These are phyloP conservation scores for Acheta domesticus DNA, from an alignment of 2,888 invertebrate genomes.

Conservation along the genomic window DNA sequence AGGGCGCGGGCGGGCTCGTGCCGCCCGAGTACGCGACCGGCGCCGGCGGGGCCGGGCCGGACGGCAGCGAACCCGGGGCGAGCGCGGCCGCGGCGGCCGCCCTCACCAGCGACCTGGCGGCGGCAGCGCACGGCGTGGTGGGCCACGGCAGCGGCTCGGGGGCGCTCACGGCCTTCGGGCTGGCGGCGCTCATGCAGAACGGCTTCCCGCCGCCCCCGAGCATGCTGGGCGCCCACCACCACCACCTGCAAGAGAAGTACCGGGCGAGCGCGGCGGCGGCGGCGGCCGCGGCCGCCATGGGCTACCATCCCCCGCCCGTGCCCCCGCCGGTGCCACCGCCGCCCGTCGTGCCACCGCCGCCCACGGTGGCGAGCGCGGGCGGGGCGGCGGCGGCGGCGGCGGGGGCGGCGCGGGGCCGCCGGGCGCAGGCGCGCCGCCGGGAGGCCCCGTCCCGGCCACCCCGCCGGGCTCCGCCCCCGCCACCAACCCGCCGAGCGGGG, in stretches of 20 bases:
- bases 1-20: conserved; percentile 25
- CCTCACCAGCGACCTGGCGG: conserved; percentile 36
- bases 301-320: conserved; percentile 19
- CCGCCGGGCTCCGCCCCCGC: conserved; percentile 19
- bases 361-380: conserved; percentile 30
- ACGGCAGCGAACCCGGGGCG: conserved; percentile 24
- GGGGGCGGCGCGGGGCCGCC: conserved; percentile 18
- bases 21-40: conserved; percentile 24
- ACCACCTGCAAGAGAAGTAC: conserved; percentile 42
- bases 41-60: conserved; percentile 26
- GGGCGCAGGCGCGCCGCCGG: conserved; percentile 49
- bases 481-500: conserved; percentile 29
- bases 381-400: conserved; percentile 28
- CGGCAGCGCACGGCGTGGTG: conserved; percentile 43
- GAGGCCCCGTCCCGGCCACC: conserved; percentile 47
- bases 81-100: conserved; percentile 31
- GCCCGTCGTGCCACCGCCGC: conserved; percentile 21
- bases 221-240: conserved; percentile 51
- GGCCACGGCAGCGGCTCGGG: conserved; percentile 30
- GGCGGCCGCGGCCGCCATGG: conserved; percentile 38
- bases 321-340: conserved; percentile 31
- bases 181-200: conserved; percentile 74
- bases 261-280: conserved; percentile 32
- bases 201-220: conserved; percentile 63
- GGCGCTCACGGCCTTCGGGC: conserved; percentile 53